Evolutionary conservation across 2,113 vertebrate species (phyloP).

Genomic region (Abramis brama): DNA sequence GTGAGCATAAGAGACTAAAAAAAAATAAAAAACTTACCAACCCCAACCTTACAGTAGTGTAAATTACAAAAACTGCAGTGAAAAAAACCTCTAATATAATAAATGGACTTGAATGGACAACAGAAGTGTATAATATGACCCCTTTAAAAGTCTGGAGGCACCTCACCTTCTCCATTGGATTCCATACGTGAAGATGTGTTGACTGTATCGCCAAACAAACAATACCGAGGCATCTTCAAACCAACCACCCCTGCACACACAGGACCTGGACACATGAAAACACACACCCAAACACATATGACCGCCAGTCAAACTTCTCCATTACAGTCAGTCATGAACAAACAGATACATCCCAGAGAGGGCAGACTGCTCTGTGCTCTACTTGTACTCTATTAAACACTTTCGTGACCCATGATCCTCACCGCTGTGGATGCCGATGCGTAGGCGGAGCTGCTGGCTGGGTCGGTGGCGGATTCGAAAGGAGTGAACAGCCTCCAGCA

Average conservation of each 20-base stretch:
- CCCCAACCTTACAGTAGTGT: neutral
- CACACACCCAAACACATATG: conserved; percentile 32
- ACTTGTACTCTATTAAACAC: neutral
- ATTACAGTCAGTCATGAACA: neutral
- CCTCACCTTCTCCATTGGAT: conserved; percentile 83
- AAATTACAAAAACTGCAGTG: neutral
- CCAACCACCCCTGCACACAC: conserved; percentile 86
- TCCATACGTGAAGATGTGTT: conserved; percentile 89
- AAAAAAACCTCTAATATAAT: neutral
- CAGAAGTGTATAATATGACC: neutral
- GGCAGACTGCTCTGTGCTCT: neutral
- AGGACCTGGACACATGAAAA: conserved; percentile 69
- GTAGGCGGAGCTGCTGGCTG: conserved; percentile 81
- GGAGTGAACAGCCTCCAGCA: conserved; percentile 86
- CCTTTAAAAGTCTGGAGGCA: neutral
- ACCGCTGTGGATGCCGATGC: conserved; percentile 91
- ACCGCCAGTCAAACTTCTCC: neutral
- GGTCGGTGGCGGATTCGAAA: conserved; percentile 89
- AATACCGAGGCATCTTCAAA: conserved; percentile 87
- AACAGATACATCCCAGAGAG: neutral
- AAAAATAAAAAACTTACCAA: neutral
- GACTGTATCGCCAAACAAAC: conserved; percentile 86
- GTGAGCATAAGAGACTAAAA: neutral
- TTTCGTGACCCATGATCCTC: conserved; percentile 13
- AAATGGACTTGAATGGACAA: neutral